Evolutionary conservation across 2,888 invertebrate genomes (phyloP), one percentile per base, ranked within the genome.

Genomic region (Aproaerema taeniolella): DNA sequence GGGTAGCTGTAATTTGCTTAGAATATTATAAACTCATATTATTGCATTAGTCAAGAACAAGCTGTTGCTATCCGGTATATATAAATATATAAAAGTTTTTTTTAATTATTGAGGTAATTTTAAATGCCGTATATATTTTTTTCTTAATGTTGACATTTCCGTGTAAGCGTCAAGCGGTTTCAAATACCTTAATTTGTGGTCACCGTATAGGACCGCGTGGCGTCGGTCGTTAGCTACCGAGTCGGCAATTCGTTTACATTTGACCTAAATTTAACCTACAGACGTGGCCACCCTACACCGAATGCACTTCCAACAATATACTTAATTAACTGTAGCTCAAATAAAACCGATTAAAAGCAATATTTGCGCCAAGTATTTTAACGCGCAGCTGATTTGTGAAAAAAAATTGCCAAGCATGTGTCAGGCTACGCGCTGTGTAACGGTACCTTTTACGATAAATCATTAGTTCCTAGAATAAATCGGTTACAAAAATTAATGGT

Each of bases 201-300:
- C 30, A 35, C 5, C 13, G 6, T n/a, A n/a, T 17, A 26, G 10
- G 31, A 12, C 53, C 47, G 43, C 54, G 61, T 60, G 66, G 64
- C 69, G 64, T 64, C 60, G 58, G 60, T 58, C 55, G 60, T 58
- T 60, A 52, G 48, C 49, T 52, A 54, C 54, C 48, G 52, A 60
- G 52, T 56, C 59, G 54, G 62, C 68, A 61, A 68, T 67, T 69
- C 65, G 61, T 62, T 73, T 67, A 68, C 63, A 64, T 65, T 50
- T 63, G 68, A 74, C 75, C 71, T 64, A 63, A 65, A 76, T 75
- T 65, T 61, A 45, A 53, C 47, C 38, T 45, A 45, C 26, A 34
- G 28, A 36, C 15, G 16, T 4, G 24, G 24, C n/a, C 15, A 28
- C 13, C 26, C 36, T 29, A 10, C 10, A n/a, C n/a, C n/a, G n/a